phyloP scores from a whole-genome alignment of 1,140 invertebrate species.

The Ladona fulva region DNA sequence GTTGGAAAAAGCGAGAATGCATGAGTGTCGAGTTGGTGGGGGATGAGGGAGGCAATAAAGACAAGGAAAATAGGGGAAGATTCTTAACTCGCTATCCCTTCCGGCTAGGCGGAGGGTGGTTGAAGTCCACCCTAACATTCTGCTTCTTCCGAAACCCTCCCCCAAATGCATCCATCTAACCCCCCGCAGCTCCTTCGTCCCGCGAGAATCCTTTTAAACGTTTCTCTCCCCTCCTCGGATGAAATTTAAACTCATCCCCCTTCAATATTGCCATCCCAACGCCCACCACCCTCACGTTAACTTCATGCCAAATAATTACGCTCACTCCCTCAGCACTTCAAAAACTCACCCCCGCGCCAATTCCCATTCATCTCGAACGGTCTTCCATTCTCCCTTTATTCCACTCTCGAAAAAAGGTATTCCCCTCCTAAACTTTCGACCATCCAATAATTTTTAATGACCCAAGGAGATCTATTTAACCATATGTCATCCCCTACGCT shows the following conservation, averaged over 20 bases:
- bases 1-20: no score
- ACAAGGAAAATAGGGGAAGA: no score
- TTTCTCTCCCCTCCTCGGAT: background rate
- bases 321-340: background rate
- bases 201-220: background rate
- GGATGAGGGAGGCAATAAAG: no score
- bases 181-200: background rate
- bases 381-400: background rate
- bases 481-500: background rate
- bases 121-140: no score
- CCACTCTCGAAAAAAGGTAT: background rate
- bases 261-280: background rate
- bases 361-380: background rate
- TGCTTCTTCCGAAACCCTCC: background rate
- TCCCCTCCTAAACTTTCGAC: background rate
- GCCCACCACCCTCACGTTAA: background rate
- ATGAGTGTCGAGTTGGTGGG: no score
- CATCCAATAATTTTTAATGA: conserved; percentile 5
- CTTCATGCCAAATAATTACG: background rate
- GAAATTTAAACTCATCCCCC: background rate
- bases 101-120: no score
- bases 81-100: no score
- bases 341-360: background rate
- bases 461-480: background rate
- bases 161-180: background rate